Base-by-base conservation (phyloP, 2,113 vertebrate species). In the Passer montanus region DNA sequence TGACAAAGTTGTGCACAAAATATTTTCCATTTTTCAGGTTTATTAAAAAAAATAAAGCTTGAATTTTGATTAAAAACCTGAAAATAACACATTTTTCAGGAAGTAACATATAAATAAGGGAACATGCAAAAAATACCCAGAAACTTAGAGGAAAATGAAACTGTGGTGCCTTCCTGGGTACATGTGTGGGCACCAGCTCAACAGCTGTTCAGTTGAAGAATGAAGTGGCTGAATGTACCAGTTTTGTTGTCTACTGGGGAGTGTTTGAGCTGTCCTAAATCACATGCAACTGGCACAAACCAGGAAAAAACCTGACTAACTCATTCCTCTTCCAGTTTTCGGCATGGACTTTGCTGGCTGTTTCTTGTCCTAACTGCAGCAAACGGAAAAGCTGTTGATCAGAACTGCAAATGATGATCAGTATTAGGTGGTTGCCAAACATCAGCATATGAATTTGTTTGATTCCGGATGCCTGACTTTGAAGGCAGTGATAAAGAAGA, bases 361-460 rank as follows among this genome's bases (percentile, higher is more conserved):
- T 56, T 95, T 86, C 55, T 91, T 56, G 17, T 66, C 44, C 53
- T 49, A 72, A 84, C n/a, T 73, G 18, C 58, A 82, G 35, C 31
- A 94, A 84, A 82, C 8, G 23, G 10, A 9, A 86, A 92, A 89
- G 39, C 9, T 60, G 12, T 83, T 79, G 44, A 67, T 90, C 76
- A 74, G 68, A 79, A 49, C 49, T 82, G 84, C 31, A 95, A 77
- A 63, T 10, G 6, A 58, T 82, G 27, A 76, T 69, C 78, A 67
- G 28, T 78, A 49, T 55, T 91, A 2, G 4, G 24, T 73, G 21
- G 39, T 15, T 82, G 56, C 26, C 50, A 88, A 44, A 67, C 4
- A 59, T 80, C 23, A 31, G n/a, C 27, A 53, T 56, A 67, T 64
- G 35, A 84, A 63, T 90, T 86, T 72, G 20, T 94, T 90, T 95